Percentiles rank a stretch among this genome's conserved stretches.
Evolutionary conservation across 2,888 invertebrate genomes (phyloP).

Genomic region (Cylloceria caligata): DNA sequence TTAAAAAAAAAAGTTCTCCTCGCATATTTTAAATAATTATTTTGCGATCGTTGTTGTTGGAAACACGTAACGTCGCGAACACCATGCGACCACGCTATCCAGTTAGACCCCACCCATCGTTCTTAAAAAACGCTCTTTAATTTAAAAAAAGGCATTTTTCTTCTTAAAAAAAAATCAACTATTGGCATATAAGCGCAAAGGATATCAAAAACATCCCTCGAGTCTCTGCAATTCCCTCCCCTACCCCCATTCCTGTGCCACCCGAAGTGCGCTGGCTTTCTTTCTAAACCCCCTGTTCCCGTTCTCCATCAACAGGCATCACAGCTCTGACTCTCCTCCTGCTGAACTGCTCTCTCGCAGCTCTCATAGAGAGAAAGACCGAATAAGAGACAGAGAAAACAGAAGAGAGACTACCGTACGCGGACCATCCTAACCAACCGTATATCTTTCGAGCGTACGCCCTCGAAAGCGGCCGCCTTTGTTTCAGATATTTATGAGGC

Average conservation of each 20-base stretch:
- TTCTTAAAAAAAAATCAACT: not conserved
- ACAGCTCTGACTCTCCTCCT: constrained; percentile 3
- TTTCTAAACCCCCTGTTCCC: constrained; percentile 12
- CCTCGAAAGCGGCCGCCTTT: constrained; percentile 84
- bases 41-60: too few relatives aligned
- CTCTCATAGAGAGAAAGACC: constrained; percentile 41
- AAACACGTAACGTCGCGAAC: too few relatives aligned
- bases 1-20: too few relatives aligned
- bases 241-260: constrained; percentile 68
- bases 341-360: constrained; percentile 49
- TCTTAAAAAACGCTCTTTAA: not conserved
- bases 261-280: constrained; percentile 15
- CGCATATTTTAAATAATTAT: too few relatives aligned
- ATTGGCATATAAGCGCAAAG: not conserved
- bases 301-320: constrained; percentile 24
- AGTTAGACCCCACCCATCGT: too few relatives aligned
- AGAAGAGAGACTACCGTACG: constrained; percentile 58
- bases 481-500: constrained; percentile 85
- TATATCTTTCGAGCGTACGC: constrained; percentile 83
- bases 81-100: too few relatives aligned
- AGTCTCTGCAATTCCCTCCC: constrained; percentile 5
- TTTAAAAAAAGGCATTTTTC: not conserved
- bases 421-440: constrained; percentile 79
- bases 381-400: constrained; percentile 41
- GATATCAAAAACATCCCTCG: not conserved